Percentiles rank a stretch among this genome's conserved stretches.
Evolutionary conservation across 2,888 invertebrate genomes (phyloP).

Genomic region (Sialis fuliginosa): DNA sequence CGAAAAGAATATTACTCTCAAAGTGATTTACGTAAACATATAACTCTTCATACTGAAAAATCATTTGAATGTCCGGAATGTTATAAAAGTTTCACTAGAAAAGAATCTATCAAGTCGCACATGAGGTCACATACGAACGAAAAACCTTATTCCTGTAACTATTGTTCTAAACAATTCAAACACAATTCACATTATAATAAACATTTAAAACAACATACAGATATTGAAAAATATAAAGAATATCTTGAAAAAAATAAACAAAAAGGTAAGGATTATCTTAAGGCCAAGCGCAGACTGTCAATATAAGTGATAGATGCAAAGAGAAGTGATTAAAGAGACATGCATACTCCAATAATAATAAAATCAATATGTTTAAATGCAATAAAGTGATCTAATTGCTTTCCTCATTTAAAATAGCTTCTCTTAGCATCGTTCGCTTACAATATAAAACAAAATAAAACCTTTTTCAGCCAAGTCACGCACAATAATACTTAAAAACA

Average conservation of each 20-base stretch:
- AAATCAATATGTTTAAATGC: background rate
- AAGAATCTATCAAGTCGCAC: slow-evolving; percentile 1
- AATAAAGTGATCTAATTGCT: background rate
- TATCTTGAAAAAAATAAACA: background rate
- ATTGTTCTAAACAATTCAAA: slow-evolving; percentile 2
- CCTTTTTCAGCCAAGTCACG: background rate
- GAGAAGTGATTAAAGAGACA: too few species aligned
- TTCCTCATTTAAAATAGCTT: background rate
- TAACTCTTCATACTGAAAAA: background rate
- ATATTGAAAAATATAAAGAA: slow-evolving; percentile 3
- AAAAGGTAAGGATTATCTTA: background rate
- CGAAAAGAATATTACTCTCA: background rate
- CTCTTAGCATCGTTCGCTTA: background rate
- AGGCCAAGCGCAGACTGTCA: too few species aligned
- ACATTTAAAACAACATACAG: slow-evolving; percentile 2
- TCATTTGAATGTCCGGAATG: slow-evolving; percentile 3
- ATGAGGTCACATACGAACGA: slow-evolving; percentile 1
- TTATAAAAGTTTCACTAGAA: slow-evolving; percentile 2
- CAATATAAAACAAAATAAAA: too few species aligned
- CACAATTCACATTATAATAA: slow-evolving; percentile 1
- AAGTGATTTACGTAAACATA: background rate
- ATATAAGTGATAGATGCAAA: background rate
- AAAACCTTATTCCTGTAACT: slow-evolving; percentile 5
- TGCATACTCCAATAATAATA: too few species aligned
- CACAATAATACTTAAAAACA: slow-evolving; percentile 10